Evolutionary conservation across 1,140 invertebrate genomes (phyloP), one percentile per base, ranked within the genome.

Genomic region (Rhopalosiphum maidis): DNA sequence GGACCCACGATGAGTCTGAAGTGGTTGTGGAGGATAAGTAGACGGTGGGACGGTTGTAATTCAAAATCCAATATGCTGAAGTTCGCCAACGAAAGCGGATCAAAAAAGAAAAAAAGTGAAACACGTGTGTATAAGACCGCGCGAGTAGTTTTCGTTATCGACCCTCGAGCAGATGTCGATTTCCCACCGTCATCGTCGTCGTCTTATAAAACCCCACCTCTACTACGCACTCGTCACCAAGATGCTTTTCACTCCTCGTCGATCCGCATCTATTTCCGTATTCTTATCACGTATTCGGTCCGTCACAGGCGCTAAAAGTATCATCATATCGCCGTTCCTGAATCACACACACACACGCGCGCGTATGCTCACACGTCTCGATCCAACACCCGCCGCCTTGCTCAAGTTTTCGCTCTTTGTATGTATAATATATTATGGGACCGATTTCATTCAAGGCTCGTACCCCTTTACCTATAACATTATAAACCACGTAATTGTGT

Each of bases 291-390:
- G 90, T 91, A 82, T 48, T 82, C 30, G 77, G 90, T 48, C 60
- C 60, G 90, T 91, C 90, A 83, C 68, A 83, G 48, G 68, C 90
- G 90, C 68, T 91, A 91, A 91, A 91, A 91, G 90, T 91, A 91
- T 82, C 55, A 91, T 91, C 68, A 91, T 77, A 91, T 77, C 55
- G 60, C 46, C 60, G 23, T 90, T 35, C 51, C 37, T 37, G 48
- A 60, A 43, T 43, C 41, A 91, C 90, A 77, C 41, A 30, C 60
- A 2, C 30, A 51, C 86, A 21, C 55, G 15, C 1, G 41, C 55
- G 2, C 23, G 60, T 30, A 8, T 23, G 5, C 89, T 55, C 90
- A 37, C n/a, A 77, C 90, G 37, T 41, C 35, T 55, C n/a, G 37
- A 35, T 68, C 25, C 30, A 82, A 91, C 30, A 91, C 30, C 41